Conservation (phyloP, 2,888 invertebrate species). For the Idaea straminata region DNA sequence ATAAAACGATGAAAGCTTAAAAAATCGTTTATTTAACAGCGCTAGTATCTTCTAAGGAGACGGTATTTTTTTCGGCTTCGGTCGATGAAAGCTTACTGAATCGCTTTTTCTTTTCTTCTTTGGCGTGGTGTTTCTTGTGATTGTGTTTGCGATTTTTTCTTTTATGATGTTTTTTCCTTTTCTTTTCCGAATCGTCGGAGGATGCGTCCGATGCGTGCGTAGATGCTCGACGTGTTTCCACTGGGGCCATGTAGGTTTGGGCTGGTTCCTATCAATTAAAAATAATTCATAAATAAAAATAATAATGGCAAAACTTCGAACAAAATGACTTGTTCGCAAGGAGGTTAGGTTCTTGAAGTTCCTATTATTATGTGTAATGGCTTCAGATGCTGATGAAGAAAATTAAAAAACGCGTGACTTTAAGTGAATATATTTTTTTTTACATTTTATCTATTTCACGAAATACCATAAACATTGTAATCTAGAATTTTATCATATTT, state of each 20-base stretch:
- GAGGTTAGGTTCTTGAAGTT: no score
- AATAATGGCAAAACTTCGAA: no score
- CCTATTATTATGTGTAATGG: no score
- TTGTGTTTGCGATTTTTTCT: constrained; percentile 46
- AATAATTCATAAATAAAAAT: no score
- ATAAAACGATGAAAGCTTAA: no score
- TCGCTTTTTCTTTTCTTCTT: constrained; percentile 50
- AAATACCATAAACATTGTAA: no score
- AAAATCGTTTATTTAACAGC: constrained; percentile 15
- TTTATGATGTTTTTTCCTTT: constrained; percentile 55
- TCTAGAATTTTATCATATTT: no score
- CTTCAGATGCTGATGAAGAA: no score
- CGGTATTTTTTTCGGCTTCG: constrained; percentile 49
- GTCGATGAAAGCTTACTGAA: constrained; percentile 45
- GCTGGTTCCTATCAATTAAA: constrained; percentile 46
- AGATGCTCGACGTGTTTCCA: constrained; percentile 44
- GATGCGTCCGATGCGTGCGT: constrained; percentile 21
- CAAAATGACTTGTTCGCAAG: no score
- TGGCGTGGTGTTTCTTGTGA: constrained; percentile 48
- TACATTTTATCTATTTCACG: no score
- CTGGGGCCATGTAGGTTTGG: constrained; percentile 63
- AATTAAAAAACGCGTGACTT: no score
- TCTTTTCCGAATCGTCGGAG: constrained; percentile 39
- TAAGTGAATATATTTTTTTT: no score
- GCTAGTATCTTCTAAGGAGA: constrained; percentile 59